phyloP scores from a whole-genome alignment of 35 echinoderm and acorn worm genomes.

The Diadema setosum region DNA sequence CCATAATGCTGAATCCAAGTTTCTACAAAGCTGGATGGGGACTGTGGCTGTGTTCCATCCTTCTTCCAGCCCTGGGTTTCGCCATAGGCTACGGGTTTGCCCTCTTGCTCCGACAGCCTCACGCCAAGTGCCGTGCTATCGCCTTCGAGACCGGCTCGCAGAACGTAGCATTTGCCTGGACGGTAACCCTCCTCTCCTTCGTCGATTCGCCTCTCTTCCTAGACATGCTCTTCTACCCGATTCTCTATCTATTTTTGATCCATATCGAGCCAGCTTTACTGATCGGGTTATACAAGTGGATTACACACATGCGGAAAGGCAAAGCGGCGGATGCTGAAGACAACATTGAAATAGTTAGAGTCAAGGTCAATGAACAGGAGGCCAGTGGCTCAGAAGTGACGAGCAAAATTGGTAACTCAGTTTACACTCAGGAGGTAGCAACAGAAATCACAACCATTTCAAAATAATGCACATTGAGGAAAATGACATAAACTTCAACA shows the following conservation, averaged over 20 bases:
- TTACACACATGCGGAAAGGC: too few relatives aligned
- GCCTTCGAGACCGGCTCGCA: slow-evolving; percentile 83
- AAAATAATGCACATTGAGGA: too few relatives aligned
- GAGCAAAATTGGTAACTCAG: too few relatives aligned
- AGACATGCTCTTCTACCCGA: slow-evolving; percentile 59
- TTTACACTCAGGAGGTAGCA: too few relatives aligned
- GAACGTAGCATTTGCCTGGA: slow-evolving; percentile 69
- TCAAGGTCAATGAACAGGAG: too few relatives aligned
- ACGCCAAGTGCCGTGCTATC: slow-evolving; percentile 72
- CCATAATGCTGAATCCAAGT: slow-evolving; percentile 17
- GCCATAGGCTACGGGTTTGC: slow-evolving; percentile 57
- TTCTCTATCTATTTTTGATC: slow-evolving; percentile 39
- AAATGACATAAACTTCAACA: too few relatives aligned
- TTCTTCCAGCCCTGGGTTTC: slow-evolving; percentile 49
- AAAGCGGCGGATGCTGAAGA: too few relatives aligned
- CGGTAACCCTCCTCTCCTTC: slow-evolving; percentile 64
- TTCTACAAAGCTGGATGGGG: slow-evolving; percentile 68
- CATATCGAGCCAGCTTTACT: slow-evolving; percentile 23
- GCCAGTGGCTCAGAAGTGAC: too few relatives aligned
- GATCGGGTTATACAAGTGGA: too few relatives aligned
- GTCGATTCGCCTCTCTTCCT: not conserved
- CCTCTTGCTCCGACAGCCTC: slow-evolving; percentile 43
- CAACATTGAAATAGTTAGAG: too few relatives aligned
- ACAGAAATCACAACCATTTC: too few relatives aligned
- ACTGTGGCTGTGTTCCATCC: slow-evolving; percentile 38